Conservation (phyloP, 2,888 invertebrate genomes). For the Brenthis daphne region DNA sequence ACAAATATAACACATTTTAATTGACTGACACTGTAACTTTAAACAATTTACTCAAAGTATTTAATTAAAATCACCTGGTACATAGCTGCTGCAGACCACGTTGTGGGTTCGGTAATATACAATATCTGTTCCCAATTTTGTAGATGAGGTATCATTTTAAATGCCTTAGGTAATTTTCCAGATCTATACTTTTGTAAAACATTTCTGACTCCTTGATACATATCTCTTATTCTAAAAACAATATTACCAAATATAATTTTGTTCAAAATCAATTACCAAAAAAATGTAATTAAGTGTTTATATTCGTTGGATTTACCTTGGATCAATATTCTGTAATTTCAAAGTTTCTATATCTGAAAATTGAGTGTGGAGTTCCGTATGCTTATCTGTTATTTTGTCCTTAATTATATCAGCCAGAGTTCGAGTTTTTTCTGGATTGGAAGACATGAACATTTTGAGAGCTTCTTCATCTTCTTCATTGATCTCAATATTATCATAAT, state of each 20-base stretch:
- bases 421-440: slow-evolving; percentile 79
- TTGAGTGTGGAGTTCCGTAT: slow-evolving; percentile 93
- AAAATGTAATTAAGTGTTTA: not conserved
- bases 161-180: slow-evolving; percentile 98
- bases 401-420: slow-evolving; percentile 95
- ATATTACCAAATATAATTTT: not conserved
- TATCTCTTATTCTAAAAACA: slow-evolving; percentile 84
- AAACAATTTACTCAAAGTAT: not conserved
- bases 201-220: slow-evolving; percentile 95
- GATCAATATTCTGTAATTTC: slow-evolving; percentile 92
- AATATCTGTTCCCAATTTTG: slow-evolving; percentile 97
- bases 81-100: slow-evolving; percentile 99
- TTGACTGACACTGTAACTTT: too few relatives aligned
- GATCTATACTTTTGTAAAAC: slow-evolving; percentile 94
- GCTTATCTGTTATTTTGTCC: slow-evolving; percentile 96
- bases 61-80: slow-evolving; percentile 83
- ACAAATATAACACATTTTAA: slow-evolving; percentile 32
- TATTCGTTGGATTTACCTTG: slow-evolving; percentile 69
- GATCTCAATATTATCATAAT: slow-evolving; percentile 88
- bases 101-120: slow-evolving; percentile 93
- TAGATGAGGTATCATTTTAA: slow-evolving; percentile 96
- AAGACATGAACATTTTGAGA: slow-evolving; percentile 87
- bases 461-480: slow-evolving; percentile 95
- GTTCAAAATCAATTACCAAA: slow-evolving; percentile 2
- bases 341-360: slow-evolving; percentile 90